Conservation (phyloP, 1,140 invertebrate genomes). For the Temnothorax nylanderi region DNA sequence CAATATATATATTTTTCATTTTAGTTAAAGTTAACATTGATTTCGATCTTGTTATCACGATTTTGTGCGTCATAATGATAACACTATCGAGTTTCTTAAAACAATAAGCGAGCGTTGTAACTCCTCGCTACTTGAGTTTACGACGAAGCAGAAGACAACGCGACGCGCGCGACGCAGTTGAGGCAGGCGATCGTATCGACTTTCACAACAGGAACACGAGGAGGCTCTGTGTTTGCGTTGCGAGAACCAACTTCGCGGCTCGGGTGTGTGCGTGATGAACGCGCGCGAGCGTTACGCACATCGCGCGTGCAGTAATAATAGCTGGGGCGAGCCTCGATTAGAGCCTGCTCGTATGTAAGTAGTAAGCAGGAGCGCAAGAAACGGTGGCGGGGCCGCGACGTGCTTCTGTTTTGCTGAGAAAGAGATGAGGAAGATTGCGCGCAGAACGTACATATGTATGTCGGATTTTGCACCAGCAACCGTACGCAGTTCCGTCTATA, state of each 20-base stretch:
- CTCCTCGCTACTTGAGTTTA: not conserved
- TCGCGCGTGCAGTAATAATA: constrained; percentile 65
- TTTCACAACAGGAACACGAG: constrained; percentile 46
- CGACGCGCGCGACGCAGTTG: constrained; percentile 28
- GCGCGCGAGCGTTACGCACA: constrained; percentile 25
- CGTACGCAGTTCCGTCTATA: constrained; percentile 12
- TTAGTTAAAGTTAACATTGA: not conserved
- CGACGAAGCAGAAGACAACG: constrained; percentile 6
- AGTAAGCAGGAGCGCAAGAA: constrained; percentile 48
- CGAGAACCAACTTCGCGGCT: constrained; percentile 1
- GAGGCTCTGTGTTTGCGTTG: constrained; percentile 32
- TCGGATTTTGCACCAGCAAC: constrained; percentile 12
- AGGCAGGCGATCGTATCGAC: constrained; percentile 35
- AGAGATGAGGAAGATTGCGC: not conserved
- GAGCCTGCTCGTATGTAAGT: constrained; percentile 37
- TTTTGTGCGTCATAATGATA: not conserved
- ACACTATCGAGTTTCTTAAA: not conserved
- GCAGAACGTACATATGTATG: not conserved
- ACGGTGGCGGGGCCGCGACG: not conserved
- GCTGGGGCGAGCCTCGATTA: constrained; percentile 38
- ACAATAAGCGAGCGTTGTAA: not conserved
- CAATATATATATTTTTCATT: not conserved
- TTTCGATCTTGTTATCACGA: not conserved
- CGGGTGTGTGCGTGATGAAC: constrained; percentile 6
- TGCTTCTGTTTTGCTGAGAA: constrained; percentile 28